A percentile compares a stretch with the other conserved stretches of the same genome.
Evolutionary conservation across 2,888 invertebrate genomes (phyloP).

Genomic region (Netelia virgata): DNA sequence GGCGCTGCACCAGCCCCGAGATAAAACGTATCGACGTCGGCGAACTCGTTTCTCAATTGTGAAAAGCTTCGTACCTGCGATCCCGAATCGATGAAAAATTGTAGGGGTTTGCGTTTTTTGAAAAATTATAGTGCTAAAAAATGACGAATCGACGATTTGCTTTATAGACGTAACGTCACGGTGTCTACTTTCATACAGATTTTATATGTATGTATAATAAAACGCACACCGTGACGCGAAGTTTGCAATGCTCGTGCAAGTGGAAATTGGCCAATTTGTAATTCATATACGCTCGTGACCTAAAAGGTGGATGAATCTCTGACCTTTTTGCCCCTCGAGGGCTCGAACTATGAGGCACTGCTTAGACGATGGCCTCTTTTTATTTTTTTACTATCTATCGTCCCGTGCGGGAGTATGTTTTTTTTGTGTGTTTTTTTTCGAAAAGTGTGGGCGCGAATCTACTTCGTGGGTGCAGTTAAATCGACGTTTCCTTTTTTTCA

Average conservation of each 20-base stretch:
- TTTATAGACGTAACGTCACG: background rate
- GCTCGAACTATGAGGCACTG: slow-evolving; percentile 26
- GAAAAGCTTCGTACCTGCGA: slow-evolving; percentile 95
- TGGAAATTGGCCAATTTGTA: slow-evolving; percentile 82
- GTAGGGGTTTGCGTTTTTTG: background rate
- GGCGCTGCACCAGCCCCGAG: slow-evolving; percentile 87
- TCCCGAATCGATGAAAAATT: slow-evolving; percentile 13
- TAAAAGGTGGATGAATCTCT: slow-evolving; percentile 80
- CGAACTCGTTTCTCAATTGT: slow-evolving; percentile 96
- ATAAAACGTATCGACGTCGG: slow-evolving; percentile 96
- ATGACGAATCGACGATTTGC: slow-evolving; percentile 28
- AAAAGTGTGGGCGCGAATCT: slow-evolving; percentile 13
- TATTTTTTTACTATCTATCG: slow-evolving; percentile 2
- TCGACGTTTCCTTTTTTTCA: slow-evolving; percentile 12
- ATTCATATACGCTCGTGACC: slow-evolving; percentile 83
- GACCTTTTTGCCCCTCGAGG: slow-evolving; percentile 78
- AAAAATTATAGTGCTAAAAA: background rate
- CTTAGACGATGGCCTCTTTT: slow-evolving; percentile 31
- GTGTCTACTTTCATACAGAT: background rate
- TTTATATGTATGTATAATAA: background rate
- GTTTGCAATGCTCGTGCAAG: slow-evolving; percentile 67
- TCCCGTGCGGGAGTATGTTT: background rate
- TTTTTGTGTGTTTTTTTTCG: background rate
- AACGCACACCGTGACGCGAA: slow-evolving; percentile 53
- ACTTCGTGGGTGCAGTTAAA: slow-evolving; percentile 32